Conservation (phyloP, 1,140 invertebrate species). For the Meloidogyne floridensis region DNA sequence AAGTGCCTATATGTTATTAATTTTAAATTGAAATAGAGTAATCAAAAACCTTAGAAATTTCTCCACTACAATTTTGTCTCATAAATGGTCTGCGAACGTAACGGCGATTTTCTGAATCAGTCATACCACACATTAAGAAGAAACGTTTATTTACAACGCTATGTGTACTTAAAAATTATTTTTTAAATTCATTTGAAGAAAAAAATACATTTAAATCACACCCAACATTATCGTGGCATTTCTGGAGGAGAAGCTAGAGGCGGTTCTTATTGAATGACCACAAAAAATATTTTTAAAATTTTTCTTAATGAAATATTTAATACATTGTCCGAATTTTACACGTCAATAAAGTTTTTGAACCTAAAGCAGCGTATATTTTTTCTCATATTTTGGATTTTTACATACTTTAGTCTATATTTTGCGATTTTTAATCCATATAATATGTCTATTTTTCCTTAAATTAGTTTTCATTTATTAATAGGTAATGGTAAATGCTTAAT, state of each 20-base stretch:
- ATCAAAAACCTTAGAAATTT: conserved; percentile 24
- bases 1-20: conserved; percentile 1
- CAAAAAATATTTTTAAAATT: neutral
- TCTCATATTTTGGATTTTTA: no score
- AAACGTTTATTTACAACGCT: neutral
- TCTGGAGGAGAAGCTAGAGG: conserved; percentile 1
- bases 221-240: conserved; percentile 23
- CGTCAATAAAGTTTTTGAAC: conserved; percentile 8
- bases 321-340: conserved; percentile 27
- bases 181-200: conserved; percentile 19
- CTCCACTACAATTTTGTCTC: conserved; percentile 26
- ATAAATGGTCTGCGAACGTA: conserved; percentile 30
- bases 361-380: neutral
- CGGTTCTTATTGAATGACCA: conserved; percentile 10
- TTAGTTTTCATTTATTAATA: no score
- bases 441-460: no score
- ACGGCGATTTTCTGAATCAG: conserved; percentile 22
- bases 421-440: no score
- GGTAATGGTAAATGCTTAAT: no score
- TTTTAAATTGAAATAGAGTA: neutral
- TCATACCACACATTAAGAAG: conserved; percentile 20
- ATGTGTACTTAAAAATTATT: conserved; percentile 13
- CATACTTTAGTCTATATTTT: no score
- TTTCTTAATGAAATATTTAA: neutral
- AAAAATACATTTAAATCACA: neutral